Evolutionary conservation across 2,797 vertebrate species (phyloP).

Genomic region (Myripristis murdjan): DNA sequence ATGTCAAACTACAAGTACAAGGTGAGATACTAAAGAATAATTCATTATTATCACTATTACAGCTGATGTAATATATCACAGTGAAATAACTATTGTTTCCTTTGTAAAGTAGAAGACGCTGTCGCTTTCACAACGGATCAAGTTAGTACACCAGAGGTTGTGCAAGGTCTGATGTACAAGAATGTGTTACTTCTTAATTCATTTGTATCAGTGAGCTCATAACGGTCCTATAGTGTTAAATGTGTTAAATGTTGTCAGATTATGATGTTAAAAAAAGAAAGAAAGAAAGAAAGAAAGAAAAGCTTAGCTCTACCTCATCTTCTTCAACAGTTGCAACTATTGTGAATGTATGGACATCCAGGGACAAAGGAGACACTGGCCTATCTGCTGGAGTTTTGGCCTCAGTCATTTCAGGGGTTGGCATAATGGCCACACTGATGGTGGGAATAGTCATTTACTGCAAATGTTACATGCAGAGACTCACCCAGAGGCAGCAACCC

Average conservation of each 20-base stretch:
- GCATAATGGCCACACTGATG: slow-evolving; percentile 7
- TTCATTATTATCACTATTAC: neutral
- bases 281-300: too few species aligned
- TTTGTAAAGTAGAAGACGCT: neutral
- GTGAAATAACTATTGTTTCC: slow-evolving; percentile 11
- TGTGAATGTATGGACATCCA: rapidly evolving
- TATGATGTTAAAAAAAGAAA: too few species aligned
- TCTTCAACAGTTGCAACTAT: neutral
- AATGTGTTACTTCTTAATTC: neutral
- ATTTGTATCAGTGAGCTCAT: neutral
- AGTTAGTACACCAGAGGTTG: slow-evolving; percentile 1
- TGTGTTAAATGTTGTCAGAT: too few species aligned
- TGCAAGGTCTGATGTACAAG: slow-evolving; percentile 27
- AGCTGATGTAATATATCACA: neutral
- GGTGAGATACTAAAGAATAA: slow-evolving; percentile 42
- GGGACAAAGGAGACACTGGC: neutral
- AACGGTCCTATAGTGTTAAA: neutral
- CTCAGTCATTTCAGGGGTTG: neutral
- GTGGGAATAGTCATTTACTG: slow-evolving; percentile 34
- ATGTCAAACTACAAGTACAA: slow-evolving; percentile 51
- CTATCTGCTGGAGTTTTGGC: neutral
- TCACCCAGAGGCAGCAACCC: neutral
- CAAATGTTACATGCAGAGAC: slow-evolving; percentile 21
- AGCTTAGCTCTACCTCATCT: slow-evolving; percentile 5
- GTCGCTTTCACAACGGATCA: neutral